These are phyloP conservation scores for Calliopum simillimum DNA, from an alignment of 2,888 invertebrate genomes.

Conservation along the genomic window DNA sequence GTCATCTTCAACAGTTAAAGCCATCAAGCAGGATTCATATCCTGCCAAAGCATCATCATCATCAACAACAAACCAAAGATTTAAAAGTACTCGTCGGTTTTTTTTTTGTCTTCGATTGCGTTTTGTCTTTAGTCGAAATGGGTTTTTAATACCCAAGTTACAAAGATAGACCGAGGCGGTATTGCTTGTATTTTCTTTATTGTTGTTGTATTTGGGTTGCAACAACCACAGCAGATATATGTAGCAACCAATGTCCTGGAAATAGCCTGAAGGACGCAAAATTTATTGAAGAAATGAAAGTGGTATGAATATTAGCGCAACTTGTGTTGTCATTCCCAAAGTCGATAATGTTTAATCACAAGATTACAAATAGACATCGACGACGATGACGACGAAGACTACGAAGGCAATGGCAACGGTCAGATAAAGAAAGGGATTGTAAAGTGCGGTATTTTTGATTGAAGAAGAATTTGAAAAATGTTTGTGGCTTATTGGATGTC, in stretches of 20 bases:
- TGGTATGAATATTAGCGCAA: constrained; percentile 19
- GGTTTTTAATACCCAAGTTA: constrained; percentile 50
- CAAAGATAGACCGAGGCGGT: background rate
- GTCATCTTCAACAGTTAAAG: background rate
- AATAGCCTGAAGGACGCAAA: constrained; percentile 48
- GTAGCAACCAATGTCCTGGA: constrained; percentile 35
- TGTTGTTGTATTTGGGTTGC: background rate
- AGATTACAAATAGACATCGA: constrained; percentile 48
- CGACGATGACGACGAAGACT: constrained; percentile 38
- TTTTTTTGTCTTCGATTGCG: constrained; percentile 28
- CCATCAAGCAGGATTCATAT: background rate
- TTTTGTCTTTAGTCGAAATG: constrained; percentile 46
- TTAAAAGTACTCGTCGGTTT: constrained; percentile 19
- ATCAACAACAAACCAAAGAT: constrained; percentile 24
- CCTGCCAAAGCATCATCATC: background rate
- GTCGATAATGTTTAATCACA: constrained; percentile 60
- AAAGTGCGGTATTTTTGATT: background rate
- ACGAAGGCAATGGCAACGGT: background rate
- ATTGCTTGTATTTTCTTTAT: background rate
- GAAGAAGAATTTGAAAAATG: background rate
- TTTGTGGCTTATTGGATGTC: too few species aligned
- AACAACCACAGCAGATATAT: constrained; percentile 9
- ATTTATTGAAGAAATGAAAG: constrained; percentile 28
- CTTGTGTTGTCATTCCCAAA: constrained; percentile 55
- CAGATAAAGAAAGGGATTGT: background rate